phyloP scores from a whole-genome alignment of 2,888 invertebrate genomes.

The Sesia apiformis region DNA sequence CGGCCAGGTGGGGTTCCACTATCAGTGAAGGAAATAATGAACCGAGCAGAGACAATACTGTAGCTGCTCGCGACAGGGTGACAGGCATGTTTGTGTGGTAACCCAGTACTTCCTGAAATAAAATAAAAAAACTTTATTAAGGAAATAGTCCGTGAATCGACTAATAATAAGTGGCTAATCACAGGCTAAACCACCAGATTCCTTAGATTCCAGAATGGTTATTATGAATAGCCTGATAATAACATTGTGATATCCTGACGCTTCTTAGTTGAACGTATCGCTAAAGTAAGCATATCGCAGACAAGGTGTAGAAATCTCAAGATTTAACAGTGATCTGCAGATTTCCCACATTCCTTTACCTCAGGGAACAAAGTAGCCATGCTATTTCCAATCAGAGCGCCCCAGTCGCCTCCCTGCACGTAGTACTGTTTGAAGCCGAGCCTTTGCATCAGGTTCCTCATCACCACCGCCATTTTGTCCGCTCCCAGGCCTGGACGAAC shows the following conservation, averaged over 20 bases:
- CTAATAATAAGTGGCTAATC: too few species aligned
- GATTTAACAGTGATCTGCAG: too few species aligned
- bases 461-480: slow-evolving; percentile 67
- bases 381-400: slow-evolving; percentile 75
- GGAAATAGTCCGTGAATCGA: too few species aligned
- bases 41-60: slow-evolving; percentile 23
- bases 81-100: slow-evolving; percentile 12
- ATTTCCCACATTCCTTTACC: neutral
- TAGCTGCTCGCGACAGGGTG: slow-evolving; percentile 3
- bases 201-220: too few species aligned
- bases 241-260: too few species aligned
- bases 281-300: too few species aligned
- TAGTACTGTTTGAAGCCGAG: slow-evolving; percentile 79
- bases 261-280: too few species aligned
- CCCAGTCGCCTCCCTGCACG: slow-evolving; percentile 90
- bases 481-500: slow-evolving; percentile 63
- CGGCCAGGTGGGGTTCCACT: slow-evolving; percentile 34
- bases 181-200: too few species aligned
- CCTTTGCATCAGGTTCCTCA: slow-evolving; percentile 80
- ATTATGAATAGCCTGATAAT: too few species aligned
- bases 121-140: neutral
- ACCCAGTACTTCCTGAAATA: slow-evolving; percentile 35
- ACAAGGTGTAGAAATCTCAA: too few species aligned
- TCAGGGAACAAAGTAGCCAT: slow-evolving; percentile 79
- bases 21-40: slow-evolving; percentile 44